phyloP scores from a whole-genome alignment of 2,888 invertebrate species.

The Cheilosia scutellata region DNA sequence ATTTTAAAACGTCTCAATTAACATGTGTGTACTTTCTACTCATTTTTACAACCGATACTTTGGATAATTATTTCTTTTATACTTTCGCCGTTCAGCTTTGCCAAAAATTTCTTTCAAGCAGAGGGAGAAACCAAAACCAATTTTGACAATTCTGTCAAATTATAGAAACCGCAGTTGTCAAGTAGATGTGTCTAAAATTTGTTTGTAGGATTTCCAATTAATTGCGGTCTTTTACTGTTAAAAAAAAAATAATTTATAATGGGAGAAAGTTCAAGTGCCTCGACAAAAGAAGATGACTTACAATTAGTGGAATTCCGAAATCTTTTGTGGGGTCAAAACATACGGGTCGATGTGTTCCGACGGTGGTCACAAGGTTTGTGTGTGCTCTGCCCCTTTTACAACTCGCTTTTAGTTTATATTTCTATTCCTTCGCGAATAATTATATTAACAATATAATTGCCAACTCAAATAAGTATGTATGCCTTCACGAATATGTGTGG shows the following conservation, averaged over 20 bases:
- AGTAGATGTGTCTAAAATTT: constrained; percentile 62
- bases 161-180: constrained; percentile 52
- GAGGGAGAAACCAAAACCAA: neutral
- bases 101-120: neutral
- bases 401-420: constrained; percentile 24
- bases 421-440: neutral
- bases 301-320: constrained; percentile 90
- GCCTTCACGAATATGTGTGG: neutral
- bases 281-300: constrained; percentile 85
- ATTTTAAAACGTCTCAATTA: too few species aligned
- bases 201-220: constrained; percentile 58
- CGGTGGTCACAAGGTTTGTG: constrained; percentile 94
- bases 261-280: constrained; percentile 81
- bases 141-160: constrained; percentile 43
- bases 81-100: neutral
- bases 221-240: constrained; percentile 58
- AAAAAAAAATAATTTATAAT: constrained; percentile 76
- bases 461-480: neutral
- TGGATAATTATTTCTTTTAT: too few species aligned
- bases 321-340: constrained; percentile 93
- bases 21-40: too few species aligned
- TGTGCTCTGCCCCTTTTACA: constrained; percentile 34
- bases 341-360: constrained; percentile 94
- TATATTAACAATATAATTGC: neutral
- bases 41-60: too few species aligned